A percentile compares a stretch with the other conserved stretches of the same genome.
Conservation (phyloP, 2,888 invertebrate species). For the Electrophaes corylata region DNA sequence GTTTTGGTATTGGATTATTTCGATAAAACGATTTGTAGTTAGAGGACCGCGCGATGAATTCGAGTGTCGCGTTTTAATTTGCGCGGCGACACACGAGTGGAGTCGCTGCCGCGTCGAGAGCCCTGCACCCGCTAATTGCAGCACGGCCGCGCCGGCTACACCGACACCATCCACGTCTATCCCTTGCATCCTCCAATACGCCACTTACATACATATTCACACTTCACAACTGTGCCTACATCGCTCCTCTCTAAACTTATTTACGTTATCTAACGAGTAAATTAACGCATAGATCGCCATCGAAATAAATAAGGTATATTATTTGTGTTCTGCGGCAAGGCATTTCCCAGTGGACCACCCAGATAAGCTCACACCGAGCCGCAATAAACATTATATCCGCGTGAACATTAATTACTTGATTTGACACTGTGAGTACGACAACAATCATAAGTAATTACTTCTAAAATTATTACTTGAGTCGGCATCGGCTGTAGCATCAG, state of each 20-base stretch:
- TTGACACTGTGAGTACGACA: constrained; percentile 65
- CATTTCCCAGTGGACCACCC: constrained; percentile 66
- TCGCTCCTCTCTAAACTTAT: constrained; percentile 3
- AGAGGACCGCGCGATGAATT: constrained; percentile 67
- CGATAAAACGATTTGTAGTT: constrained; percentile 70
- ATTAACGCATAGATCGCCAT: constrained; percentile 33
- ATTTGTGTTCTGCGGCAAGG: constrained; percentile 51
- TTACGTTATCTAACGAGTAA: constrained; percentile 21
- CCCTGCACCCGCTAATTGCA: constrained; percentile 75
- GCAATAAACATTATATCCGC: constrained; percentile 71
- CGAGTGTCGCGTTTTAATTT: constrained; percentile 82
- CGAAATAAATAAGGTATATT: constrained; percentile 57
- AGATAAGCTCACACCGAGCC: constrained; percentile 73
- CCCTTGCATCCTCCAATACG: constrained; percentile 57
- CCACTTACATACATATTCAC: constrained; percentile 46
- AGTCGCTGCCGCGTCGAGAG: constrained; percentile 73
- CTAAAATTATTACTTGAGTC: constrained; percentile 50
- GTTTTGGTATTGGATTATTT: constrained; percentile 57
- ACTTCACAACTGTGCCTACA: constrained; percentile 25
- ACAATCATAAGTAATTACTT: constrained; percentile 72
- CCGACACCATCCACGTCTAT: constrained; percentile 56
- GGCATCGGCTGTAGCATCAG: constrained; percentile 27
- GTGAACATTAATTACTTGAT: constrained; percentile 74
- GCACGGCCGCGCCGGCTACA: constrained; percentile 63
- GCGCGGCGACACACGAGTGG: constrained; percentile 81